phyloP scores from a whole-genome alignment of 1,140 invertebrate species.

The Cydia pomonella region DNA sequence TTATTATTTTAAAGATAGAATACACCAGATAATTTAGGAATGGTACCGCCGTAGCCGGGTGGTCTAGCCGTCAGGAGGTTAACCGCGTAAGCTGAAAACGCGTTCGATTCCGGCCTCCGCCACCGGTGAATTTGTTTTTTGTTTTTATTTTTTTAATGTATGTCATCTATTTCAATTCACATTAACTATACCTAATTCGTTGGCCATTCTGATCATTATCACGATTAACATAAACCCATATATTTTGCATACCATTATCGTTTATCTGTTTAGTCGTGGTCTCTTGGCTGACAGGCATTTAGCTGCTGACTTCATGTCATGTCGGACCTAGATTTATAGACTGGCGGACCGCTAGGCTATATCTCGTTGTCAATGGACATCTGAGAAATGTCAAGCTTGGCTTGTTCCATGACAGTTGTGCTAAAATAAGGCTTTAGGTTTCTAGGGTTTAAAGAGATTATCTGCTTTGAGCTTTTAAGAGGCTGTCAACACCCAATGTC shows the following conservation, averaged over 20 bases:
- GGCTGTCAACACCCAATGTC: no score
- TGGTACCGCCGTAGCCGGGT: no score
- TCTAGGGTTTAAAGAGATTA: background rate
- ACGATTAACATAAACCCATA: background rate
- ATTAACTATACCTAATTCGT: background rate
- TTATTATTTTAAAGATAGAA: no score
- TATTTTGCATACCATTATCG: background rate
- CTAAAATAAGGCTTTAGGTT: background rate
- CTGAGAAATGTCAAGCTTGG: background rate
- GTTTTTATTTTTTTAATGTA: no score
- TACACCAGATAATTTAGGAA: no score
- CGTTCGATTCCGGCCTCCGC: no score
- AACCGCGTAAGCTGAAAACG: no score
- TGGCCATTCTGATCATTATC: background rate
- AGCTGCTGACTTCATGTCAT: background rate
- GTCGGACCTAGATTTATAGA: slow-evolving; percentile 2
- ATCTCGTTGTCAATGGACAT: slow-evolving; percentile 8
- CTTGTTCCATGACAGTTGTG: background rate
- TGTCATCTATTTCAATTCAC: background rate
- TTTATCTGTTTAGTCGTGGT: background rate
- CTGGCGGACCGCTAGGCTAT: background rate
- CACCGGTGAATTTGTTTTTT: no score
- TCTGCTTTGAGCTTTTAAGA: no score
- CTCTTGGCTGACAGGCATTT: background rate
- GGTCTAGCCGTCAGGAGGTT: no score